Conservation (phyloP, 2,888 invertebrate species). For the Doris montereyensis region DNA sequence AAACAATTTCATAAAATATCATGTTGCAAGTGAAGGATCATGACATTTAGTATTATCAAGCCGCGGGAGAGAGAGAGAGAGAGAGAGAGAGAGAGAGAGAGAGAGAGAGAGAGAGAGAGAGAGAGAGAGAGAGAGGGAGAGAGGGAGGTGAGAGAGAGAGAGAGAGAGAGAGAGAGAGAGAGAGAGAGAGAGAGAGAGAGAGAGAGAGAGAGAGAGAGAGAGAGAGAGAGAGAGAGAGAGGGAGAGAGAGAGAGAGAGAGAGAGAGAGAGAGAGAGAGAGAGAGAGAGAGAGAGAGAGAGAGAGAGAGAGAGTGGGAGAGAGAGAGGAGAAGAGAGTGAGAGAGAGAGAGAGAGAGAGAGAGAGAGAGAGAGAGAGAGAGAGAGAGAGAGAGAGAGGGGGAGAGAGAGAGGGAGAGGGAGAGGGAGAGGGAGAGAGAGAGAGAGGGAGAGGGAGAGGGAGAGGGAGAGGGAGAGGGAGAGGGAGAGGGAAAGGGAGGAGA, state of each 20-base stretch:
- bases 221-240: constrained; percentile 16
- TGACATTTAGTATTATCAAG: no score
- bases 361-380: not conserved
- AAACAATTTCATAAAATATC: no score
- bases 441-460: not conserved
- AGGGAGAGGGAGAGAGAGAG: not conserved
- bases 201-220: constrained; percentile 14
- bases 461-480: not conserved
- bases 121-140: constrained; percentile 15
- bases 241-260: constrained; percentile 3
- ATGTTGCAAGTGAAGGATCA: no score
- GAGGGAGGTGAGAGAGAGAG: no score
- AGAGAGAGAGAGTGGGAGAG: no score
- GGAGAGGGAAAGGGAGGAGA: not conserved
- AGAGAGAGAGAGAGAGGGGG: not conserved
- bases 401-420: not conserved
- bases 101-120: not conserved
- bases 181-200: not conserved
- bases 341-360: not conserved
- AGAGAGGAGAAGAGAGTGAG: constrained; percentile 1
- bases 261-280: constrained; percentile 26
- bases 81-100: not conserved
- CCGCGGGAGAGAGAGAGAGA: not conserved
- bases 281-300: constrained; percentile 11
- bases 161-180: not conserved